Evolutionary conservation across 2,888 invertebrate genomes (phyloP).

Genomic region (Agonum fuliginosum): DNA sequence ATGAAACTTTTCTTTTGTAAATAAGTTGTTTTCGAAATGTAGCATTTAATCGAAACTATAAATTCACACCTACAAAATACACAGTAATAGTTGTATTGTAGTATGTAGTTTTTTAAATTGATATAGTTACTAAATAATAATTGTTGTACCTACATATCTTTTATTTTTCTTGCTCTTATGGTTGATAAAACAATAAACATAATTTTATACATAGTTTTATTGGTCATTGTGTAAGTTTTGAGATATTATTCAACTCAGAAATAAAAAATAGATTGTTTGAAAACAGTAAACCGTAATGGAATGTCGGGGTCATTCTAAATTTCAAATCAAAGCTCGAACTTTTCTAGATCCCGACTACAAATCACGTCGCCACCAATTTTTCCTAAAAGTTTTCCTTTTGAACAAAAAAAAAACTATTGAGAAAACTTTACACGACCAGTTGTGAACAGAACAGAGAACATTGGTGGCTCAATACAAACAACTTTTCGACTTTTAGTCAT

Average conservation of each 20-base stretch:
- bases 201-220: too few relatives aligned
- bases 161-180: too few relatives aligned
- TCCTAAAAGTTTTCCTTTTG: constrained; percentile 23
- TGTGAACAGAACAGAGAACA: constrained; percentile 35
- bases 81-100: too few relatives aligned
- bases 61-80: too few relatives aligned
- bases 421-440: constrained; percentile 25
- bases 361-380: constrained; percentile 27
- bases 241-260: too few relatives aligned
- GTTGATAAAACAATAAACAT: too few relatives aligned
- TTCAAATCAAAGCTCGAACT: constrained; percentile 15
- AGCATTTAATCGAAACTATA: background rate
- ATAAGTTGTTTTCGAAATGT: background rate
- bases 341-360: constrained; percentile 11
- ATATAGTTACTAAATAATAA: too few relatives aligned
- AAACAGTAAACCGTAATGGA: background rate
- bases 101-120: too few relatives aligned
- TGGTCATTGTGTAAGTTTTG: too few relatives aligned
- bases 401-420: constrained; percentile 40
- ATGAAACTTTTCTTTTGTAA: too few relatives aligned
- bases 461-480: constrained; percentile 22
- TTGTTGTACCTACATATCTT: too few relatives aligned
- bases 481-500: constrained; percentile 30
- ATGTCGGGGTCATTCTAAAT: background rate
- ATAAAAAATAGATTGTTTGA: background rate